phyloP scores from a whole-genome alignment of 2,888 invertebrate genomes.

The Xanthia icteritia region DNA sequence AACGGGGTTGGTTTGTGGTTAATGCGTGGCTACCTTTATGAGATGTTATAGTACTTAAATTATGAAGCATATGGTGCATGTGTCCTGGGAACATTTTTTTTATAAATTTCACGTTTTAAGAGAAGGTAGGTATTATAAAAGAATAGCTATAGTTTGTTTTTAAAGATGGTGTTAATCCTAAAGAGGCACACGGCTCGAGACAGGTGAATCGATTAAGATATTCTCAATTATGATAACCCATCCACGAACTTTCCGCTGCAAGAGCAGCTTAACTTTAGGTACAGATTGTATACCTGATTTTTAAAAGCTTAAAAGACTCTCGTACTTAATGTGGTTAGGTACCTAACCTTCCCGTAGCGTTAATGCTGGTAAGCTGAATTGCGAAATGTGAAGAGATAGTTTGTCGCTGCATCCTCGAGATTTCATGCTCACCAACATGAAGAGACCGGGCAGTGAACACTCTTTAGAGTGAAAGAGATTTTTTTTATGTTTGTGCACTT shows the following conservation, averaged over 20 bases:
- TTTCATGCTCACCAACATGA: no score
- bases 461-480: neutral
- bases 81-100: neutral
- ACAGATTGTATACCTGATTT: neutral
- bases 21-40: conserved; percentile 2
- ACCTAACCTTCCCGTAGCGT: neutral
- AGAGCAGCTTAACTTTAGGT: neutral
- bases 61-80: neutral
- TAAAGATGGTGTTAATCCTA: neutral
- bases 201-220: neutral
- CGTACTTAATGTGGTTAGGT: neutral
- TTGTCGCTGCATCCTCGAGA: neutral
- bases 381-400: neutral
- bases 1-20: neutral
- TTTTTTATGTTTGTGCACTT: neutral
- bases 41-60: neutral
- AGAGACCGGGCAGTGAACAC: neutral
- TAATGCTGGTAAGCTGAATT: neutral
- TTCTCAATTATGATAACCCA: neutral
- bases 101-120: neutral
- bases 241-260: neutral
- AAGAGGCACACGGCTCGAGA: neutral
- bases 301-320: neutral
- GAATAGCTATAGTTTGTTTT: neutral
- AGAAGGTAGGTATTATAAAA: neutral